These are phyloP conservation scores for Gadopsis bispinosus DNA, from an alignment of 2,797 vertebrate species.

Conservation along the genomic window DNA sequence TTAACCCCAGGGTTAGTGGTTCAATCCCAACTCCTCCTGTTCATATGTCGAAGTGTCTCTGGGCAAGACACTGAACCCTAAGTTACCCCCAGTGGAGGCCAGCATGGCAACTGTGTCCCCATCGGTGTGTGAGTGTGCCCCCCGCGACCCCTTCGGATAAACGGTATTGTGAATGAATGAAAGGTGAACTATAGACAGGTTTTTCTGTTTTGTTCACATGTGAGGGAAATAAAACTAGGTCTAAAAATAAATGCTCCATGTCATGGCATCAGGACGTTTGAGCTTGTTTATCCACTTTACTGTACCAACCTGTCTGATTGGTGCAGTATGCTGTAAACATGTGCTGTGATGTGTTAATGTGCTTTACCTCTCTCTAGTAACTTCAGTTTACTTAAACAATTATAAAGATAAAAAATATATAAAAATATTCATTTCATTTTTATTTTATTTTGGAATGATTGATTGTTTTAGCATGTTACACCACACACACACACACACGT, in stretches of 20 bases:
- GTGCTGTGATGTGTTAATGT: background rate
- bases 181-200: background rate
- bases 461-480: background rate
- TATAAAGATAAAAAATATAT: too few species aligned
- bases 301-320: constrained; percentile 37
- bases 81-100: too few species aligned
- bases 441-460: background rate
- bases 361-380: background rate
- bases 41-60: too few species aligned
- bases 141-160: too few species aligned
- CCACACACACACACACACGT: too few species aligned
- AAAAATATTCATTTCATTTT: constrained; percentile 2
- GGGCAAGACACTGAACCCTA: too few species aligned
- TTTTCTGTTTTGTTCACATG: constrained; percentile 14
- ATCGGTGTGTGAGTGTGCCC: too few species aligned
- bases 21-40: too few species aligned
- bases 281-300: constrained; percentile 34
- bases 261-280: constrained; percentile 1
- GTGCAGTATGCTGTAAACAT: background rate
- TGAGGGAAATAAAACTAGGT: background rate
- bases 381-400: background rate
- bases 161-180: background rate
- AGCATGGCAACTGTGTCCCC: too few species aligned
- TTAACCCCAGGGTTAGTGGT: too few species aligned
- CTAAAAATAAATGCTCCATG: constrained; percentile 25